Base-by-base conservation (phyloP, 2,888 invertebrate species). In the Drosophila dives region DNA sequence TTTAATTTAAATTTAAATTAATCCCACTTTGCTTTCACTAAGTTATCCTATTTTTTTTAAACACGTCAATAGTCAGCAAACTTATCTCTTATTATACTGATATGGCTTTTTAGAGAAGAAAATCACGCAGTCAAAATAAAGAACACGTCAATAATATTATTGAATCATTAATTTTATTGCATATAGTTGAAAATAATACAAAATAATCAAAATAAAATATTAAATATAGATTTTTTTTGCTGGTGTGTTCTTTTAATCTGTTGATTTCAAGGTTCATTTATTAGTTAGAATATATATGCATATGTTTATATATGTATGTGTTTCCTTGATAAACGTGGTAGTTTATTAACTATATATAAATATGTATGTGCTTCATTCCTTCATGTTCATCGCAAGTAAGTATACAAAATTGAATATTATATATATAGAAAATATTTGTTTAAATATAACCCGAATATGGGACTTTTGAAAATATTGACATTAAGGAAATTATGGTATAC, bases 261-360 rank as follows among this genome's bases (percentile, higher is more conserved):
- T 83, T 90, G 84, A 61, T 73, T 86, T 82, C 33, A 79, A 83
- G 51, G 55, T 71, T 72, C 86, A 70, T 86, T 81, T 65, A 78
- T 77, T 72, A 62, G 40, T 63, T 75, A 70, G 70, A 70, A 80
- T 80, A 80, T 64, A 61, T 60, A 60, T 63, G 53, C 51, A 12
- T 66, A 26, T 51, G 33, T 54, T 34, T 73, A 42, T 62, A 64
- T 80, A 56, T 63, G 59, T 79, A 38, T 45, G 70, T 83, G 62
- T 83, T 61, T 79, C 67, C 62, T 70, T 69, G 64, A 64, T 74
- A 75, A 72, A 65, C 50, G 65, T 65, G 60, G 59, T 78, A 67
- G 33, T 66, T 74, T 58, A 68, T 20, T 40, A 60, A 74, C 77
- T 81, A 62, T 81, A 81, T 77, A 82, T 81, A 83, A 85, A 75